Evolutionary conservation across 1,140 invertebrate genomes (phyloP), one percentile per base, ranked within the genome.

Genomic region (Melanaphis sacchari): DNA sequence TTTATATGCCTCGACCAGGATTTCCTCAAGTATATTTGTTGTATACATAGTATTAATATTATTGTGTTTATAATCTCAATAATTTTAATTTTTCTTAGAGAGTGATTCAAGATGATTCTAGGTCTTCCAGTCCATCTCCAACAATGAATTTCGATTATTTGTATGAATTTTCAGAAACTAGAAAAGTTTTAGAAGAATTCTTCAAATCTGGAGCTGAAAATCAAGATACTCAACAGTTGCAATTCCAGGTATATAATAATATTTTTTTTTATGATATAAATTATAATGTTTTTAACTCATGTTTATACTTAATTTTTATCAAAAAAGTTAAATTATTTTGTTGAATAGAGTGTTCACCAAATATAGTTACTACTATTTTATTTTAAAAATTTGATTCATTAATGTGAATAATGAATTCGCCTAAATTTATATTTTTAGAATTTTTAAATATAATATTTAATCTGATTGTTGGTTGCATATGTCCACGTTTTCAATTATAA

Each of bases 111-210:
- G 94, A 94, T 93, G 94, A 94, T 93, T 93, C 93, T 84, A 91
- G 84, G 31, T 95, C 96, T 81, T 95, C 96, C n/a, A 95, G 95
- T 76, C 96, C 96, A 24, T 95, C 96, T 36, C 95, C 96, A 31
- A 95, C 96, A 18, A 95, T 94, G 84, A 95, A 94, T 7, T 98
- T 98, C 95, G 97, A 98, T 95, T 98, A 98, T 95, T 95, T 98
- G 66, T 98, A 98, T 95, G 98, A 98, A 95, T 98, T 98, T 95
- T 98, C 98, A 1, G 98, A 98, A 95, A 98, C 98, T 26, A 96
- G 98, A 90, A 98, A 98, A 96, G 98, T 98, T 52, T 95, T 98
- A 31, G 98, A 98, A 95, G 98, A 98, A 95, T 98, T 98, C 95
- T 98, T 98, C 95, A 97, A 98, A 95, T 97, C 97, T 95, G 94